Conservation (phyloP, 2,888 invertebrate genomes). For the Apamea anceps region DNA sequence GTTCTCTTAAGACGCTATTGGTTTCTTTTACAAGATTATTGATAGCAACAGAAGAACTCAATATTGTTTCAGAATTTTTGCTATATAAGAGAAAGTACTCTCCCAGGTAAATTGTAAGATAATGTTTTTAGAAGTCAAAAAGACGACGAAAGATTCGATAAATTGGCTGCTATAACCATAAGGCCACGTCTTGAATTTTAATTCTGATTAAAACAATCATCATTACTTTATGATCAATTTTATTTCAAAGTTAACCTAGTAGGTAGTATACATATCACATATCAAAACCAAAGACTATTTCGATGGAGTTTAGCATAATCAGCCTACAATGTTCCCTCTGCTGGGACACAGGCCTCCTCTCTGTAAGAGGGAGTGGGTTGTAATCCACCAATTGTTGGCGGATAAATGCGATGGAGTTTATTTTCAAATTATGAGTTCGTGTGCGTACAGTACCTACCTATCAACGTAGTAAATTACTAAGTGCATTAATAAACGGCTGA, state of each 20-base stretch:
- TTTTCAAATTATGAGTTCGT: background rate
- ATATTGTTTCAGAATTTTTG: conserved; percentile 17
- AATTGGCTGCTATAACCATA: conserved; percentile 33
- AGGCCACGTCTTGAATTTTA: conserved; percentile 30
- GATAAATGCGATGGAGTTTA: background rate
- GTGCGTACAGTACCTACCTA: background rate
- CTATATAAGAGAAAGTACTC: conserved; percentile 4
- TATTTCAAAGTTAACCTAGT: background rate
- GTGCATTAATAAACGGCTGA: background rate
- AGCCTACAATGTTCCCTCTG: background rate
- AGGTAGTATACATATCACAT: background rate
- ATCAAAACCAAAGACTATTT: background rate
- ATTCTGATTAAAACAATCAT: conserved; percentile 22
- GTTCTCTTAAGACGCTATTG: conserved; percentile 26
- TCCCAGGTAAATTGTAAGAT: conserved; percentile 29
- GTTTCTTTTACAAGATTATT: conserved; percentile 20
- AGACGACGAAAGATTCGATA: conserved; percentile 29
- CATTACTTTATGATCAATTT: background rate
- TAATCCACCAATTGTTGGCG: background rate
- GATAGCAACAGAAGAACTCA: conserved; percentile 3
- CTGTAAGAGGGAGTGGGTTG: background rate
- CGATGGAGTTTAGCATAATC: background rate
- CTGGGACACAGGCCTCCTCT: background rate
- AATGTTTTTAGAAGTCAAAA: conserved; percentile 30
- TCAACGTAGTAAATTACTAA: background rate